Evolutionary conservation across 2,797 vertebrate genomes (phyloP), one percentile per base, ranked within the genome.

Genomic region (Benthosema pterotum): DNA sequence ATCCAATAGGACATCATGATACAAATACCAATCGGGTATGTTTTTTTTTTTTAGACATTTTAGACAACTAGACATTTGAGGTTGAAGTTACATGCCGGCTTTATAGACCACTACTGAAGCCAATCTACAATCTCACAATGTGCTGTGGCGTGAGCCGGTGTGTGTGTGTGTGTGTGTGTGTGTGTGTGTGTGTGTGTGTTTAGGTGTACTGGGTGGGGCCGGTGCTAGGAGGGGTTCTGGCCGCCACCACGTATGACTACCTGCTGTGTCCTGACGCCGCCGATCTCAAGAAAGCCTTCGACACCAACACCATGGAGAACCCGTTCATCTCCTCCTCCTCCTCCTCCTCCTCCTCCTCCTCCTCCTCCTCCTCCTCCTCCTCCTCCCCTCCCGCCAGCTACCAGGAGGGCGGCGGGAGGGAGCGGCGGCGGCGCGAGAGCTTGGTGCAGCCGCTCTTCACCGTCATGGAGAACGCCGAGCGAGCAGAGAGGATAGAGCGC

Each of bases 161-260:
- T 16, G 0, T 16, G 42, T 67, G 13, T 58, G 6, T 61, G 5
- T 69, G 25, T 65, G 25, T 11, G 32, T 14, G 9, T 18, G 7
- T 28, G 28, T 52, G 58, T 16, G 0, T 16, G 42, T 67, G 13
- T 58, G 6, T 61, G 5, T 69, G 25, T 65, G 3, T 63, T 8
- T 74, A 96, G 96, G 89, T 97, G 0, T 97, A 96, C 67, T 97
- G 95, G 95, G 89, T 95, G 42, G 95, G 95, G 54, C 95, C 96
- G 2, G 85, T 94, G 38, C 85, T 95, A 22, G 95, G 95, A 42
- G 95, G 93, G 0, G 88, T 94, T 16, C 78, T 96, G 4, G 95
- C 95, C 0, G 95, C 92, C 5, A 87, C 91, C 38, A 88, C 95
- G 13, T 97, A 96, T 0, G 93, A 95, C 38, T 95, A 95, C 0